phyloP scores from a whole-genome alignment of 2,888 invertebrate species.

The Acanthacorydalis orientalis region DNA sequence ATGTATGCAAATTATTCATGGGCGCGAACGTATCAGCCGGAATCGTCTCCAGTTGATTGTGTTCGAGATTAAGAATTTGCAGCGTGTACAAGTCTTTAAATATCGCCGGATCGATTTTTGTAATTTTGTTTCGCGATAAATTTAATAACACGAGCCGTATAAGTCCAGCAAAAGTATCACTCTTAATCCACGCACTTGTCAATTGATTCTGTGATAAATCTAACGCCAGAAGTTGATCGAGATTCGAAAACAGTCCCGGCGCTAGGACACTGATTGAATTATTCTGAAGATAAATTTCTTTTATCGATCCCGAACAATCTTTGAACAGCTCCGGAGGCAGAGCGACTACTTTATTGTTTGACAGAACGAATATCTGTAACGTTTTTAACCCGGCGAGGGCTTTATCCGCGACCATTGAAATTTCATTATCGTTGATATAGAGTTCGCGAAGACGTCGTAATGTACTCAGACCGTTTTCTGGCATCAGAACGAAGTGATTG shows the following conservation, averaged over 20 bases:
- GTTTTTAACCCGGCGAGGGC: constrained; percentile 66
- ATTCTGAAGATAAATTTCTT: constrained; percentile 80
- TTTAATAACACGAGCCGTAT: constrained; percentile 77
- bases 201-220: constrained; percentile 77
- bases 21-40: constrained; percentile 78
- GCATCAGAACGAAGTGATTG: constrained; percentile 72
- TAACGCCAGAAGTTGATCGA: constrained; percentile 62
- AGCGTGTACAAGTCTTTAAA: constrained; percentile 75
- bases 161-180: constrained; percentile 70
- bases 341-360: constrained; percentile 78
- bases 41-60: constrained; percentile 68
- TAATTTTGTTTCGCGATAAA: constrained; percentile 69
- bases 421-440: constrained; percentile 74
- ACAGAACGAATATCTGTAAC: constrained; percentile 72
- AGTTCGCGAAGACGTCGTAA: constrained; percentile 62
- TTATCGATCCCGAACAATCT: constrained; percentile 61
- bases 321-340: constrained; percentile 73
- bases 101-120: constrained; percentile 63
- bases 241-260: constrained; percentile 69
- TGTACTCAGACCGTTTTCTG: constrained; percentile 66
- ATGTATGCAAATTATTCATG: constrained; percentile 81
- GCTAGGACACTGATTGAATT: constrained; percentile 78
- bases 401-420: constrained; percentile 72
- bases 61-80: constrained; percentile 69
- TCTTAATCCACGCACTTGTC: constrained; percentile 73